phyloP scores from a whole-genome alignment of 2,797 vertebrate species.

The Gadopsis bispinosus region DNA sequence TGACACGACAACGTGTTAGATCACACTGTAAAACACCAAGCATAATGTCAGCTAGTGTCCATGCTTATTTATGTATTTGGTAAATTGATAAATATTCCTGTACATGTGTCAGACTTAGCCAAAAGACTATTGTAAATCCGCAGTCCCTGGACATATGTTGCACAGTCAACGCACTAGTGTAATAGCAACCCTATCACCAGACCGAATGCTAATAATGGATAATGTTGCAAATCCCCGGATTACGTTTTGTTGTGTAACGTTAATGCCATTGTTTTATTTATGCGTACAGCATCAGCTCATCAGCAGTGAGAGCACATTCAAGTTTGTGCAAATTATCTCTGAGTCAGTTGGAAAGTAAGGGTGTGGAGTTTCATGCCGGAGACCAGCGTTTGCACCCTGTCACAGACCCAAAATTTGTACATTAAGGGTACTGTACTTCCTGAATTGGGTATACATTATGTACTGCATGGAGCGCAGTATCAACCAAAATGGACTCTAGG shows the following conservation, averaged over 20 bases:
- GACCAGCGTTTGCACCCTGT: too few relatives aligned
- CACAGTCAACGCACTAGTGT: background rate
- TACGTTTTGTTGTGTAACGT: background rate
- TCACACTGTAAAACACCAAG: slow-evolving; percentile 3
- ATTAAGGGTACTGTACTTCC: background rate
- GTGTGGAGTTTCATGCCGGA: background rate
- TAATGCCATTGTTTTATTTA: background rate
- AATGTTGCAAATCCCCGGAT: background rate
- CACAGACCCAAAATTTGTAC: too few relatives aligned
- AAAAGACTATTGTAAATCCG: background rate
- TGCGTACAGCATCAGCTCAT: background rate
- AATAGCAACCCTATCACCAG: background rate
- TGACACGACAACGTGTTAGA: background rate
- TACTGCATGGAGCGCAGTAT: background rate
- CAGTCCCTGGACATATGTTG: background rate
- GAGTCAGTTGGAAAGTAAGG: background rate
- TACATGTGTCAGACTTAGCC: background rate
- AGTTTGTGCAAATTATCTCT: background rate
- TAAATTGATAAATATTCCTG: background rate
- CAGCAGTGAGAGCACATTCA: background rate
- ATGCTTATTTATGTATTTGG: background rate
- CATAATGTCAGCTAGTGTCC: background rate
- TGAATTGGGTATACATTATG: background rate
- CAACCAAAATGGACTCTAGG: background rate
- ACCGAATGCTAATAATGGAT: background rate